Conservation (phyloP, 2,888 invertebrate genomes). For the Mesorhabditis spiculigera region DNA sequence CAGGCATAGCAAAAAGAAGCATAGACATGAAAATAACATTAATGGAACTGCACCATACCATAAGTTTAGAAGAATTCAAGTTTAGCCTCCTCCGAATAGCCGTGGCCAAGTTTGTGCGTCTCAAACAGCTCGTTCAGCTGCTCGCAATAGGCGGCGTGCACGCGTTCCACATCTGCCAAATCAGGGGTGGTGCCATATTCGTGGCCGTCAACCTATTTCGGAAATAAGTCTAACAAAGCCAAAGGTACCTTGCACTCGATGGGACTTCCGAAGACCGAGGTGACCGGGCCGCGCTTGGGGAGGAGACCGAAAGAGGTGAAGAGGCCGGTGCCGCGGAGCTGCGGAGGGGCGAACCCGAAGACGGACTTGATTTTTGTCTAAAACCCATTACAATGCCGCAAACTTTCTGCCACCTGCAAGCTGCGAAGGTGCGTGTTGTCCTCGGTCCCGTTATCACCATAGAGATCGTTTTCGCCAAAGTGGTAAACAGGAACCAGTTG, state of each 20-base stretch:
- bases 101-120: conserved; percentile 67
- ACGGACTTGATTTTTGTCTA: conserved; percentile 44
- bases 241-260: conserved; percentile 20
- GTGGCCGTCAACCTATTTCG: background rate
- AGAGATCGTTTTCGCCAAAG: conserved; percentile 62
- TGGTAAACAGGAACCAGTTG: conserved; percentile 60
- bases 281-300: conserved; percentile 71
- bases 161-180: background rate
- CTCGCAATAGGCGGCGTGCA: conserved; percentile 59
- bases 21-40: too few relatives aligned
- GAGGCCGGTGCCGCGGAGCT: conserved; percentile 71
- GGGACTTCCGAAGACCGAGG: conserved; percentile 68
- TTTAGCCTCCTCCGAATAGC: too few relatives aligned
- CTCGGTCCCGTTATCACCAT: conserved; percentile 51
- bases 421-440: conserved; percentile 35
- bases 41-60: too few relatives aligned
- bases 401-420: conserved; percentile 24
- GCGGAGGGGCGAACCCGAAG: conserved; percentile 60
- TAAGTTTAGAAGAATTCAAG: too few relatives aligned
- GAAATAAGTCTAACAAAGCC: background rate
- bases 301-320: conserved; percentile 81
- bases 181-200: background rate
- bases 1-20: too few relatives aligned
- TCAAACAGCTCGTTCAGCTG: conserved; percentile 76
- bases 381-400: background rate